A percentile compares a stretch with the other conserved stretches of the same genome.
Conservation (phyloP, 2,113 vertebrate species). For the Tonatia bakeri region DNA sequence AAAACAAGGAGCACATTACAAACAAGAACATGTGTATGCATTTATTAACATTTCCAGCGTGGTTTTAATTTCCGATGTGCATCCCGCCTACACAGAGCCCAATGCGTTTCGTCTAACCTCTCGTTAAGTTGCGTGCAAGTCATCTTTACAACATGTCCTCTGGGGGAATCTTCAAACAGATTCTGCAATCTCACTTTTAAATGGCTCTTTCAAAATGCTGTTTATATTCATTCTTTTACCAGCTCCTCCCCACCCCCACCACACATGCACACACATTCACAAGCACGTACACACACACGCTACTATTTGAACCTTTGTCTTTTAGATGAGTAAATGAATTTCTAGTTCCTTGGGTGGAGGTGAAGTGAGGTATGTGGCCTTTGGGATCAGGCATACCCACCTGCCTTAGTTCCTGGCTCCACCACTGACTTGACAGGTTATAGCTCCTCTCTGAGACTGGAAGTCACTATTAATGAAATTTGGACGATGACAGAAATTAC, state of each 20-base stretch:
- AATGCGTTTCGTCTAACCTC: constrained; percentile 76
- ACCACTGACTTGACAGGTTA: not conserved
- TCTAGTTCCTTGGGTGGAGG: not conserved
- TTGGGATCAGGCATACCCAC: not conserved
- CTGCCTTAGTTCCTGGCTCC: not conserved
- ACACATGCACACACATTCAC: not conserved
- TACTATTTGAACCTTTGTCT: not conserved
- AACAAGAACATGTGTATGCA: constrained; percentile 86
- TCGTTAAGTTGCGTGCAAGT: constrained; percentile 77
- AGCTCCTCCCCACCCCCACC: not conserved
- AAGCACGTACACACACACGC: rapidly evolving
- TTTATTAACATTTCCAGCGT: constrained; percentile 86
- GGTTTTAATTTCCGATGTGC: constrained; percentile 80
- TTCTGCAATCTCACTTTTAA: constrained; percentile 81
- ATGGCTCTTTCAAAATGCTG: constrained; percentile 79
- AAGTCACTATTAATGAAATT: not conserved
- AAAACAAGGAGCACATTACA: constrained; percentile 78
- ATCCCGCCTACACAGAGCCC: constrained; percentile 76
- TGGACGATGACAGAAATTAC: not conserved
- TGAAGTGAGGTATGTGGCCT: not conserved
- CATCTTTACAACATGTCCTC: constrained; percentile 76
- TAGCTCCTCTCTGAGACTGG: not conserved
- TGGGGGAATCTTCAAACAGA: constrained; percentile 79
- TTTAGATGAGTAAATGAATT: not conserved
- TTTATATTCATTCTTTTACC: constrained; percentile 66